A percentile compares a stretch with the other conserved stretches of the same genome.
Evolutionary conservation across 2,888 invertebrate genomes (phyloP).

Genomic region (Craniophora ligustri): DNA sequence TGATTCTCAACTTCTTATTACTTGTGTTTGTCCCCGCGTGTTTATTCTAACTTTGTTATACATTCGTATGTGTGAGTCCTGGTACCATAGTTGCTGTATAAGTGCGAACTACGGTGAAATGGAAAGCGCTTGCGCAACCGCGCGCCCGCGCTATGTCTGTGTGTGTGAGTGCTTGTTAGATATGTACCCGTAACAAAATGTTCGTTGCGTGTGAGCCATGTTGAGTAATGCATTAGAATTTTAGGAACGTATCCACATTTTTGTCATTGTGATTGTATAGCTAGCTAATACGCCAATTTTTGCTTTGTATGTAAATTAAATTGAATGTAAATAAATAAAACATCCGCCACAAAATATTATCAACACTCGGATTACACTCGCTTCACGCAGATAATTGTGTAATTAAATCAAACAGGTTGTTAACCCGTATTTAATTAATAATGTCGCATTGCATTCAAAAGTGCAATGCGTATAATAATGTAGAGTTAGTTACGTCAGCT

Average conservation of each 20-base stretch:
- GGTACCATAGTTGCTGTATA: slow-evolving; percentile 39
- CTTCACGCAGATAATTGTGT: slow-evolving; percentile 15
- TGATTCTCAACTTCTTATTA: neutral
- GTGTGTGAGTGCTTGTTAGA: slow-evolving; percentile 41
- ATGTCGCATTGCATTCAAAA: slow-evolving; percentile 50
- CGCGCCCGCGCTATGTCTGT: slow-evolving; percentile 35
- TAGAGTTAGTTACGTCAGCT: slow-evolving; percentile 80
- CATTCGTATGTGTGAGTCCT: slow-evolving; percentile 18
- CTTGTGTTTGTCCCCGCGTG: slow-evolving; percentile 7
- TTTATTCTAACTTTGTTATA: slow-evolving; percentile 35
- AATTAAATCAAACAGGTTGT: slow-evolving; percentile 36
- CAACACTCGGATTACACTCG: neutral
- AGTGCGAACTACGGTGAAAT: slow-evolving; percentile 74
- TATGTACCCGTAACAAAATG: slow-evolving; percentile 49
- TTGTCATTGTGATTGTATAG: slow-evolving; percentile 12
- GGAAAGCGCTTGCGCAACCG: slow-evolving; percentile 86
- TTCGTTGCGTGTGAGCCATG: slow-evolving; percentile 47
- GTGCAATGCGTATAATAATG: slow-evolving; percentile 67
- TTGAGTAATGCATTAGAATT: slow-evolving; percentile 61
- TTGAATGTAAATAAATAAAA: neutral
- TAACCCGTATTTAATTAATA: slow-evolving; percentile 46
- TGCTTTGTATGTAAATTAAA: neutral
- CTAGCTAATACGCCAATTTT: slow-evolving; percentile 2
- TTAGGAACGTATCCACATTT: slow-evolving; percentile 41
- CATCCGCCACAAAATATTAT: neutral